Base-by-base conservation (phyloP, 1,140 invertebrate species). In the Ceratosolen fusciceps region DNA sequence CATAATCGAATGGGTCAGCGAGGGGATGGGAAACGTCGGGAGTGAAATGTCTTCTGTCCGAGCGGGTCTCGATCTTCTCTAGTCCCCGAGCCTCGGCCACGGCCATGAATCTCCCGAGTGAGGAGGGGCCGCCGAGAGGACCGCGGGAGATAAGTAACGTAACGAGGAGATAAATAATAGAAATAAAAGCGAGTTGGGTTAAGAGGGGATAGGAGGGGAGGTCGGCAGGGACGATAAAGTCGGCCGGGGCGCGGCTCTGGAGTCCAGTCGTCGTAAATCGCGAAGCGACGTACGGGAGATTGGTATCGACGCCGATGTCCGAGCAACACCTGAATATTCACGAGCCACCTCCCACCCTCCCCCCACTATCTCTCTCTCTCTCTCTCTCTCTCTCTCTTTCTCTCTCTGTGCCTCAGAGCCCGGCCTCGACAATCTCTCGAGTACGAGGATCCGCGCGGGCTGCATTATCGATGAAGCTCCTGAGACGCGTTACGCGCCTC, bases 151-250 rank as follows among this genome's bases (percentile, higher is more conserved):
- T 74, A 75, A 75, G 34, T 75, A 75, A 62, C 37, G 56, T 49
- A 62, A 77, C 76, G 67, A 71, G 37, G 37, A 71, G 47, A 77
- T 77, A 71, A 77, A 77, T 77, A 77, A 77, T 77, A 77, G 76
- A 77, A 77, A 34, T 70, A 71, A 77, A 71, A 54, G 70, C 58
- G 54, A 77, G 49, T 77, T 77, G 29, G n/a, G n/a, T n/a, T n/a
- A n/a, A n/a, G n/a, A n/a, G n/a, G n/a, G n/a, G n/a, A n/a, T n/a
- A n/a, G n/a, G n/a, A n/a, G n/a, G n/a, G n/a, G n/a, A n/a, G n/a
- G n/a, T n/a, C 47, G 67, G 49, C 34, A 29, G 1, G 65, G 3
- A 31, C 65, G 75, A 58, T 54, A 65, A 67, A 67, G 47, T 7
- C 74, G 43, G 37, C 31, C 26, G 10, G 34, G n/a, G 65, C n/a